Percentiles rank a stretch among this genome's conserved stretches.
Evolutionary conservation across 2,888 invertebrate species (phyloP).

Genomic region (Allygus modestus): DNA sequence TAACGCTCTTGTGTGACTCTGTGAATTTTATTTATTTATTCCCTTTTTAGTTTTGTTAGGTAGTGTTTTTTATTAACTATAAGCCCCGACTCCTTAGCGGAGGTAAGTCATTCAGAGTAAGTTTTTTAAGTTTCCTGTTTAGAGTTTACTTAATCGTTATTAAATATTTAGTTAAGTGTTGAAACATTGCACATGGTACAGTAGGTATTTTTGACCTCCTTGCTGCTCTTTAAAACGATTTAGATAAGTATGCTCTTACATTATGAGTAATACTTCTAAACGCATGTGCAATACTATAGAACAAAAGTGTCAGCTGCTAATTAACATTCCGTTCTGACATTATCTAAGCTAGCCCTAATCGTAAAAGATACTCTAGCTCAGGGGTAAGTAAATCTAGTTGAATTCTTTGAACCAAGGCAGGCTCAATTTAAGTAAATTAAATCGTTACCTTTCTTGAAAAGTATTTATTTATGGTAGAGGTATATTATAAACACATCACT

Average conservation of each 20-base stretch:
- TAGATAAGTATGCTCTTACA: not conserved
- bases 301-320: not conserved
- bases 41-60: conserved; percentile 24
- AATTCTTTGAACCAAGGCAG: not conserved
- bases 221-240: not conserved
- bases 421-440: not conserved
- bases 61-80: conserved; percentile 13
- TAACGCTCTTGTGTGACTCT: not conserved
- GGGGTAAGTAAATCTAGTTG: conserved; percentile 3
- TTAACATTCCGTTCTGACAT: not conserved
- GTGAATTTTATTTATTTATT: conserved; percentile 42
- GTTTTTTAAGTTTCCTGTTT: conserved; percentile 7
- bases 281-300: not conserved
- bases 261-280: not conserved
- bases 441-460: conserved; percentile 4
- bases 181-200: not conserved
- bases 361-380: not conserved
- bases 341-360: not conserved
- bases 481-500: conserved; percentile 1
- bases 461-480: not conserved
- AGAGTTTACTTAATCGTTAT: conserved; percentile 34
- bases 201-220: not conserved
- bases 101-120: conserved; percentile 22
- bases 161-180: not conserved
- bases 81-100: not conserved